phyloP scores from a whole-genome alignment of 2,113 vertebrate species.

The Serinus canaria region DNA sequence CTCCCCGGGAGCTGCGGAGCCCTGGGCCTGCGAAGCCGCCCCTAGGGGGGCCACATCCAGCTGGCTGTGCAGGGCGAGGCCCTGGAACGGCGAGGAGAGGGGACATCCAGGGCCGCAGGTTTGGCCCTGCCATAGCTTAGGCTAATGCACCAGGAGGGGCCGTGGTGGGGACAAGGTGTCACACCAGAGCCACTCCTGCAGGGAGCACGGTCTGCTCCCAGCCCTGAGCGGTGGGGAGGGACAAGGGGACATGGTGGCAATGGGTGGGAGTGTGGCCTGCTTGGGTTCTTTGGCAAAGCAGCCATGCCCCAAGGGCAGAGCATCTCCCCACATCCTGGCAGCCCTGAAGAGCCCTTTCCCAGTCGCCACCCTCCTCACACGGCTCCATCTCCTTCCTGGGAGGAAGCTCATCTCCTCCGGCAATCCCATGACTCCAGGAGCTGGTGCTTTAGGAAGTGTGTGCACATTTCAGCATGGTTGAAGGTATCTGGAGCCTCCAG shows the following conservation, averaged over 20 bases:
- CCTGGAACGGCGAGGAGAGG: background rate
- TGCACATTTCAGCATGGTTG: background rate
- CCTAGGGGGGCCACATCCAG: background rate
- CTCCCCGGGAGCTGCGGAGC: slow-evolving; percentile 5
- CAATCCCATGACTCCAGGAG: background rate
- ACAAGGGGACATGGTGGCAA: fast-evolving
- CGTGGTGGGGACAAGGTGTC: background rate
- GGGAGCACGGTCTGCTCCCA: background rate
- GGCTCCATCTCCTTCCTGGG: background rate
- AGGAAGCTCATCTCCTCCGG: background rate
- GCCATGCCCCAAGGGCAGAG: background rate
- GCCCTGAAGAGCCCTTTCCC: background rate
- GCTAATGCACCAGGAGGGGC: background rate
- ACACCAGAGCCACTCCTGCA: background rate
- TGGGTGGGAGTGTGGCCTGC: fast-evolving
- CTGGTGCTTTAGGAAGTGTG: background rate
- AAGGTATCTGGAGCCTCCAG: slow-evolving; percentile 2
- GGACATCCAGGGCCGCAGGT: background rate
- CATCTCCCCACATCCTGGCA: background rate
- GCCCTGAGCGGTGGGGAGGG: background rate
- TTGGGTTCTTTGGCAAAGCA: fast-evolving
- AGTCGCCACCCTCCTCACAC: fast-evolving
- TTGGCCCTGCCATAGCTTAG: background rate
- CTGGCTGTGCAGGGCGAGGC: background rate
- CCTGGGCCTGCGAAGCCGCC: background rate